Evolutionary conservation across 2,888 invertebrate species (phyloP).

Genomic region (Andrena marginata): DNA sequence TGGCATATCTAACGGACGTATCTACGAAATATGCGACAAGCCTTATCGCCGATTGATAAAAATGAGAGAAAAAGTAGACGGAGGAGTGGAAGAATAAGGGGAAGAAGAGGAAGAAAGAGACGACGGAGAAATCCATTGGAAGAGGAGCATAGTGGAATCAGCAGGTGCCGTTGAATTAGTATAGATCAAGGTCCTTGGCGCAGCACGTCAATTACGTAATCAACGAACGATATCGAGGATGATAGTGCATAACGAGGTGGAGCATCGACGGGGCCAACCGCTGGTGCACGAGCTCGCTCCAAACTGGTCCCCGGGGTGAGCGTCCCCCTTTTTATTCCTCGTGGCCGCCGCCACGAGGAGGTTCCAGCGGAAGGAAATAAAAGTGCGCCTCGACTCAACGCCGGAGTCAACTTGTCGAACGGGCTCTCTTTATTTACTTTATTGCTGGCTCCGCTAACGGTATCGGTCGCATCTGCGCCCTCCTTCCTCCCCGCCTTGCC

Average conservation of each 20-base stretch:
- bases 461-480: constrained; percentile 77
- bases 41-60: constrained; percentile 29
- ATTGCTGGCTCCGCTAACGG: constrained; percentile 83
- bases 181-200: constrained; percentile 61
- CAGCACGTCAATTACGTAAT: constrained; percentile 75
- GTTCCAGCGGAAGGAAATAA: constrained; percentile 71
- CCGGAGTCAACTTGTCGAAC: constrained; percentile 73
- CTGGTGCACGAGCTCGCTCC: constrained; percentile 27
- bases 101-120: neutral
- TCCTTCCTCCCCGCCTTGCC: constrained; percentile 13
- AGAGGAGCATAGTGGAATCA: constrained; percentile 56
- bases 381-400: constrained; percentile 69
- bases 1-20: constrained; percentile 37
- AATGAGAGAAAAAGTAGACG: neutral
- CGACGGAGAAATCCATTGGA: constrained; percentile 36
- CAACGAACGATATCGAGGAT: constrained; percentile 73
- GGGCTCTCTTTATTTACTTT: constrained; percentile 83
- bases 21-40: constrained; percentile 31
- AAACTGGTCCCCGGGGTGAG: constrained; percentile 63
- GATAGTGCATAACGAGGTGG: constrained; percentile 70
- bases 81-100: neutral
- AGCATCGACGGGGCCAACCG: constrained; percentile 36
- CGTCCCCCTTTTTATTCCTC: constrained; percentile 40
- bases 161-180: constrained; percentile 76
- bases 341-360: constrained; percentile 39